A percentile compares a stretch with the other conserved stretches of the same genome.
These are phyloP conservation scores for Drosophila hamatofila DNA, from an alignment of 2,888 invertebrate species.

Conservation along the genomic window DNA sequence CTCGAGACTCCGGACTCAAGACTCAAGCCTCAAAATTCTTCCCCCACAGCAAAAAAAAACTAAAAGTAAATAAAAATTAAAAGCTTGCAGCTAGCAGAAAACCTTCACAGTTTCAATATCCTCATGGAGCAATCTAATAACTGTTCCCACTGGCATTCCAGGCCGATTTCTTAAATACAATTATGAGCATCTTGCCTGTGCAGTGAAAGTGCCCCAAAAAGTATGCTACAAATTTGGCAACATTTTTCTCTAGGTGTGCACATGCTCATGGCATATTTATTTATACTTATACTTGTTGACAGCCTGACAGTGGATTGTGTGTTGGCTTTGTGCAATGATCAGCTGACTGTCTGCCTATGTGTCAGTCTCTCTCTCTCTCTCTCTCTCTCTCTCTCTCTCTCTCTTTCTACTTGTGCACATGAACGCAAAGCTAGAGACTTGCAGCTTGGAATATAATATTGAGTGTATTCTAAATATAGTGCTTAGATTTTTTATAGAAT, in stretches of 20 bases:
- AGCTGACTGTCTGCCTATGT: background rate
- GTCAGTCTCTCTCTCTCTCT: too few species aligned
- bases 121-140: constrained; percentile 46
- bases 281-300: background rate
- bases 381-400: too few species aligned
- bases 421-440: too few species aligned
- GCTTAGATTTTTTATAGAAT: too few species aligned
- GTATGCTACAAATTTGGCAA: constrained; percentile 17
- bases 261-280: too few species aligned
- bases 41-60: constrained; percentile 25
- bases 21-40: constrained; percentile 34
- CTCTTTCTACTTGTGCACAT: too few species aligned
- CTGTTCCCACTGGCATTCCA: constrained; percentile 35
- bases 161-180: constrained; percentile 35
- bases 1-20: constrained; percentile 39
- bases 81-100: background rate
- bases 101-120: constrained; percentile 50
- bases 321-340: background rate
- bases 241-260: too few species aligned
- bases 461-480: too few species aligned
- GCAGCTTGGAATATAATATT: too few species aligned
- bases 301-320: background rate
- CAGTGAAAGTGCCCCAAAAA: constrained; percentile 18
- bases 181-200: constrained; percentile 9
- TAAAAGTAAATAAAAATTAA: background rate